phyloP scores from a whole-genome alignment of 2,888 invertebrate genomes.

The Ochropleura plecta region DNA sequence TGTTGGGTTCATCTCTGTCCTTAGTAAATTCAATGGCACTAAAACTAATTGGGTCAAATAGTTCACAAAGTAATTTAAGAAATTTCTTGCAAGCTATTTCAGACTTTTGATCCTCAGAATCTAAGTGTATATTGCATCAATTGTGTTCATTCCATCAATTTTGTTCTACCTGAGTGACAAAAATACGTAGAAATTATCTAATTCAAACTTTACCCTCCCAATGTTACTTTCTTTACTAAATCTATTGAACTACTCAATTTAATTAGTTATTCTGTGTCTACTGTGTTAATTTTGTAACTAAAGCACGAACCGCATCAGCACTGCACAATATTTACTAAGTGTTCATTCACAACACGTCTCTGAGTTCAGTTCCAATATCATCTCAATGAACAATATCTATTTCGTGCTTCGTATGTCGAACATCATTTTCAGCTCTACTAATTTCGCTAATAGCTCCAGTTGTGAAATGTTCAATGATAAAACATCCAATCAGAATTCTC shows the following conservation, averaged over 20 bases:
- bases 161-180: neutral
- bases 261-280: constrained; percentile 24
- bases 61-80: neutral
- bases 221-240: constrained; percentile 11
- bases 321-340: constrained; percentile 45
- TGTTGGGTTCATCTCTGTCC: neutral
- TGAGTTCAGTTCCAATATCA: constrained; percentile 28
- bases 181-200: neutral
- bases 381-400: constrained; percentile 40
- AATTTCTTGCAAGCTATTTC: neutral
- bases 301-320: constrained; percentile 37
- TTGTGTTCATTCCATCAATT: neutral
- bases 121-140: neutral
- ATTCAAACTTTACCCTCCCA: neutral
- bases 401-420: constrained; percentile 27
- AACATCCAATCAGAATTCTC: constrained; percentile 40
- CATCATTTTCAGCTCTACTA: constrained; percentile 50
- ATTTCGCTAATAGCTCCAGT: constrained; percentile 61
- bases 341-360: constrained; percentile 22
- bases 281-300: constrained; percentile 16
- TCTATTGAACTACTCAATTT: constrained; percentile 26
- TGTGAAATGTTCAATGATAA: constrained; percentile 53
- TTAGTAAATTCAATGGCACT: constrained; percentile 14
- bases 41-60: neutral
- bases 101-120: neutral